Conservation (phyloP, 2,888 invertebrate genomes). For the Lypha dubia region DNA sequence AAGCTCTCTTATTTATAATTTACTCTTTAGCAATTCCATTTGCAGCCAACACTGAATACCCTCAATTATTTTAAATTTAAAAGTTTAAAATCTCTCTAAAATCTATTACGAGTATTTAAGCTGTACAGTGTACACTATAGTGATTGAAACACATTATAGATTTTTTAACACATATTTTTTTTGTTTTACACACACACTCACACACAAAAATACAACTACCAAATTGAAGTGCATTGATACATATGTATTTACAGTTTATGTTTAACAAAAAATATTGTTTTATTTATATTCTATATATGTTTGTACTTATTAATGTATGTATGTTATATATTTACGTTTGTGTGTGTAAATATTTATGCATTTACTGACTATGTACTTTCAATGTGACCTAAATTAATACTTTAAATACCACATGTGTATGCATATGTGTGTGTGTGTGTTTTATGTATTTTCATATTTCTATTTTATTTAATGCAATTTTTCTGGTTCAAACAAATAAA, state of each 20-base stretch:
- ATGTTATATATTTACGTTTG: not conserved
- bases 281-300: not conserved
- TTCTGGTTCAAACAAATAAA: slow-evolving; percentile 23
- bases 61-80: no score
- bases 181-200: not conserved
- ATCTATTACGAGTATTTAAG: no score
- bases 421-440: not conserved
- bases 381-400: slow-evolving; percentile 54
- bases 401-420: not conserved
- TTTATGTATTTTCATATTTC: not conserved
- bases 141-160: not conserved
- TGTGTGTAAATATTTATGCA: not conserved
- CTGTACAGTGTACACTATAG: no score
- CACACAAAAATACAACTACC: not conserved
- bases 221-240: not conserved
- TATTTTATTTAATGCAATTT: slow-evolving; percentile 1
- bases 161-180: slow-evolving; percentile 23
- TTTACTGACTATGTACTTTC: slow-evolving; percentile 6
- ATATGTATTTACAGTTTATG: not conserved
- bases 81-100: no score
- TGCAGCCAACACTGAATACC: no score
- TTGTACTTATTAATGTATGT: no score
- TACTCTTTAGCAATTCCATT: no score
- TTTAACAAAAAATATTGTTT: not conserved
- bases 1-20: no score